Evolutionary conservation across 2,797 vertebrate genomes (phyloP), one percentile per base, ranked within the genome.

Genomic region (Novumbra hubbsi): DNA sequence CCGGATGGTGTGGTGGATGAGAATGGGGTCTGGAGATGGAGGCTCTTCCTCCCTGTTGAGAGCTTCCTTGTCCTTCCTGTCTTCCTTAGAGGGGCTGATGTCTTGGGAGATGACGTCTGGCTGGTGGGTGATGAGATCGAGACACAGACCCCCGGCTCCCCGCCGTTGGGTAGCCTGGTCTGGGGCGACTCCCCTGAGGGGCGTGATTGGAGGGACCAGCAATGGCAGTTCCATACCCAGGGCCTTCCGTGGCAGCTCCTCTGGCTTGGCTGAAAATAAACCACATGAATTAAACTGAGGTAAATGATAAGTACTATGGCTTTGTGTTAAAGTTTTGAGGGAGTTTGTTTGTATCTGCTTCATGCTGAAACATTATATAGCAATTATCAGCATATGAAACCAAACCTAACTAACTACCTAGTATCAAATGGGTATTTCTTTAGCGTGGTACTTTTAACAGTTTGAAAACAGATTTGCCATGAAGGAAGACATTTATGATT

Each of bases 191-290:
- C 52, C 52, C 2, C 65, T 81, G 4, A 1, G 52, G 50, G 87
- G 70, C 73, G 88, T 91, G 71, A 91, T 12, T 0, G 91, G 84
- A 64, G 90, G 84, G 6, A 89, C 78, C 80, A 91, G 88, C 70
- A 94, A 78, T 2, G 94, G 92, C 49, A 93, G 86, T 78, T 95
- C 95, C 84, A 94, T 86, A 8, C 95, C 95, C 82, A 96, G 80
- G 5, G 94, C 92, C 76, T 90, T 89, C 64, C 86, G 90, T 6
- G 95, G 95, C 73, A 95, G 86, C 86, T 96, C 95, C 16, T 96
- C 95, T 3, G 89, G 85, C 74, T 95, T 96, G 64, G 93, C 95
- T 96, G 83, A 57, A 76, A 79, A 82, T 38, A 72, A 79, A 62
- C 52, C 16, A 55, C 17, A 66, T 11, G 5, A 32, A 64, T 63